phyloP scores from a whole-genome alignment of 2,797 vertebrate genomes.

The Syncerus caffer region DNA sequence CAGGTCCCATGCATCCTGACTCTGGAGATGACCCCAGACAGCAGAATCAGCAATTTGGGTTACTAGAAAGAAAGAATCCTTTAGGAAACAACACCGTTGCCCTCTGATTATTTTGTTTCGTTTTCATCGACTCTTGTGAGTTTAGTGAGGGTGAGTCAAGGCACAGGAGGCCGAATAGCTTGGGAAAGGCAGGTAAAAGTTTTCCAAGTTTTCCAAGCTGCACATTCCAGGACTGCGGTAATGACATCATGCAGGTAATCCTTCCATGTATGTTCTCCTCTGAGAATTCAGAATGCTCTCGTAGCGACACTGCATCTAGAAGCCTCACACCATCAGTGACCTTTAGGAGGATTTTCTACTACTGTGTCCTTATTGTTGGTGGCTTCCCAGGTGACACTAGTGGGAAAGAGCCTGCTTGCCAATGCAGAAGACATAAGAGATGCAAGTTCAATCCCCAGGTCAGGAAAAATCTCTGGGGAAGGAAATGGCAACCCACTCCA shows the following conservation, averaged over 20 bases:
- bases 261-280: not conserved
- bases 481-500: not conserved
- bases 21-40: not conserved
- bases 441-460: not conserved
- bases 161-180: not conserved
- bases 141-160: not conserved
- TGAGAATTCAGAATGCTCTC: not conserved
- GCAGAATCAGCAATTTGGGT: not conserved
- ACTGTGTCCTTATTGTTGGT: not conserved
- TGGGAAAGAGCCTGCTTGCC: not conserved
- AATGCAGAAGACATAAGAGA: not conserved
- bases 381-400: not conserved
- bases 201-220: not conserved
- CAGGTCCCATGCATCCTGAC: not conserved
- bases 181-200: not conserved
- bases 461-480: not conserved
- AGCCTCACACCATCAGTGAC: not conserved
- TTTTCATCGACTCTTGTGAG: not conserved
- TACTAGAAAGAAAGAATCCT: not conserved
- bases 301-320: not conserved
- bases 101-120: not conserved
- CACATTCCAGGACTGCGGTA: fast-evolving
- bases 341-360: not conserved
- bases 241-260: not conserved
- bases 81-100: not conserved